Percentiles rank a stretch among this genome's conserved stretches.
These are phyloP conservation scores for Drosophila nasuta DNA, from an alignment of 1,140 invertebrate species.

Conservation along the genomic window DNA sequence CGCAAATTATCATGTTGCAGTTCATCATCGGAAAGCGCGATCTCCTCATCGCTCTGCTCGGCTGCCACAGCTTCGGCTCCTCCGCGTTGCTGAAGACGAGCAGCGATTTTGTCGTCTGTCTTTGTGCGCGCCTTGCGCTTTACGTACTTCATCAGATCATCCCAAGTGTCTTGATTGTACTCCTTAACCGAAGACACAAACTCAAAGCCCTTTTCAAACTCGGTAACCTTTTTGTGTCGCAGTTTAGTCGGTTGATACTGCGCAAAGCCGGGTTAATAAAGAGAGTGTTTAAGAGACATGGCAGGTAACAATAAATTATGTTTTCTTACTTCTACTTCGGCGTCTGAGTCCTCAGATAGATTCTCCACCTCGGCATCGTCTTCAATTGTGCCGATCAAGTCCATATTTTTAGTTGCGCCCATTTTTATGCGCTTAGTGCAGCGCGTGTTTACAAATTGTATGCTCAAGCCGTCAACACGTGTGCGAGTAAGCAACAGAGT, in stretches of 20 bases:
- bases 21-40: constrained; percentile 89
- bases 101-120: constrained; percentile 92
- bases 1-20: constrained; percentile 89
- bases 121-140: constrained; percentile 92
- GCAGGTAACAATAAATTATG: constrained; percentile 2
- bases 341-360: constrained; percentile 92
- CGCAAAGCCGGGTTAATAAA: constrained; percentile 32
- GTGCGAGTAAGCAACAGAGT: constrained; percentile 30
- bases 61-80: constrained; percentile 80
- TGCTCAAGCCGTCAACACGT: constrained; percentile 49
- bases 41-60: constrained; percentile 77
- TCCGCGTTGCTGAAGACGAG: constrained; percentile 86
- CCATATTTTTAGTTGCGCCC: constrained; percentile 75
- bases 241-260: constrained; percentile 93
- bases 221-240: constrained; percentile 89
- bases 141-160: constrained; percentile 93
- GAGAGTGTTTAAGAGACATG: constrained; percentile 31
- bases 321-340: constrained; percentile 90
- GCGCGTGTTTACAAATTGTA: constrained; percentile 64
- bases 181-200: constrained; percentile 90
- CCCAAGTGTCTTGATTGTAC: constrained; percentile 94
- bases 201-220: constrained; percentile 91
- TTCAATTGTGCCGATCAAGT: constrained; percentile 89
- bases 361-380: constrained; percentile 92
- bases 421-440: constrained; percentile 55